These are phyloP conservation scores for Sycobia sp. DNA, from an alignment of 1,140 invertebrate species.

Conservation along the genomic window DNA sequence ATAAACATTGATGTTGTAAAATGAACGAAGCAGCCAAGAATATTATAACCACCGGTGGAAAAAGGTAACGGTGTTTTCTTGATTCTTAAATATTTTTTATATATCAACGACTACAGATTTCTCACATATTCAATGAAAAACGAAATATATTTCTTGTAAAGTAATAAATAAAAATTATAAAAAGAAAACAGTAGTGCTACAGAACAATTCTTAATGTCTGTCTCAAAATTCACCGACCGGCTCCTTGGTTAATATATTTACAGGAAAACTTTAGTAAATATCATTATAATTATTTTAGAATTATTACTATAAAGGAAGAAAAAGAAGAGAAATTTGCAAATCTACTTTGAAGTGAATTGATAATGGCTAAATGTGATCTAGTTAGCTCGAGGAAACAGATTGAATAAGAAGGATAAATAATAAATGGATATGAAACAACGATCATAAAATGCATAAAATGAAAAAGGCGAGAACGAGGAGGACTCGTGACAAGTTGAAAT, in stretches of 20 bases:
- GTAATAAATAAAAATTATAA: conserved; percentile 28
- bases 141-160: conserved; percentile 31
- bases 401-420: conserved; percentile 1
- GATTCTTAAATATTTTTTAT: conserved; percentile 23
- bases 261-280: conserved; percentile 18
- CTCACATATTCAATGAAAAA: conserved; percentile 27
- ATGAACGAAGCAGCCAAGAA: conserved; percentile 31
- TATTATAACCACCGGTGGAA: conserved; percentile 20
- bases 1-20: conserved; percentile 8
- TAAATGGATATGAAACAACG: conserved; percentile 16
- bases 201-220: conserved; percentile 27
- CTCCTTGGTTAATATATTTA: conserved; percentile 26
- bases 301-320: conserved; percentile 29
- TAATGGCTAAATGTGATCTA: conserved; percentile 20
- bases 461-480: conserved; percentile 21
- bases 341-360: conserved; percentile 41
- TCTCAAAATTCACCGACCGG: conserved; percentile 37
- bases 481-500: conserved; percentile 31
- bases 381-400: conserved; percentile 30
- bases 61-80: conserved; percentile 20
- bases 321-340: conserved; percentile 30
- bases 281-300: conserved; percentile 30
- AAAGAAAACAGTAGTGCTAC: conserved; percentile 24
- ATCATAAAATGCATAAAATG: conserved; percentile 21
- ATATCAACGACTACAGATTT: conserved; percentile 31